Base-by-base conservation (phyloP, 2,113 vertebrate genomes). In the Alaudala cheleensis region DNA sequence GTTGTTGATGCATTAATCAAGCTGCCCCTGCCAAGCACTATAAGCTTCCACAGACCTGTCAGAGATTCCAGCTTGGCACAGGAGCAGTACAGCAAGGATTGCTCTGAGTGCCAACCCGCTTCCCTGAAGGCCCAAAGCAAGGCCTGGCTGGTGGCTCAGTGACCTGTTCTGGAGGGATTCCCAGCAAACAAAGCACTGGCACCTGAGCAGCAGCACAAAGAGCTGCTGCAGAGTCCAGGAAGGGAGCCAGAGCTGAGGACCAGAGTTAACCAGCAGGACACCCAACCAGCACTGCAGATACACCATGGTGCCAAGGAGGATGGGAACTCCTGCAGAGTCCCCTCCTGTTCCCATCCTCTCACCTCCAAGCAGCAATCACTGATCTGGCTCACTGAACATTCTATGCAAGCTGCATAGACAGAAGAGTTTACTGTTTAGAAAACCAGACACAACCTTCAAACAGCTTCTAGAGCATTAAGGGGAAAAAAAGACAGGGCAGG, bases 401-500 rank as follows among this genome's bases (percentile, higher is more conserved):
- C 11, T 0, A 8, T 4, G 14, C 15, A 57, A 73, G 21, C 29
- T 62, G 18, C 17, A 71, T 1, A 4, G 42, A 29, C 2, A 64
- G 24, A 65, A 69, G 47, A 72, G 17, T 24, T 50, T 31, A 17
- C 28, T 51, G 17, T 31, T 88, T 23, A 69, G 31, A 51, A 86
- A 83, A 77, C n/a, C 16, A 49, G 21, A 86, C 2, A 3, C 13
- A 19, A 81, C 34, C 45, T 79, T 81, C 61, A 89, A 85, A 60
- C 11, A 70, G 14, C 47, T 74, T 66, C 51, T 34, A 25, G 15
- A 60, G 21, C 25, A 16, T 21, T 40, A 51, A 28, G 5, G 9
- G 3, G 12, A 0, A 9, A 33, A 74, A 64, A 45, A 50, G 6
- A 9, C 1, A 4, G 5, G 9, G 2, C 6, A 67, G 25, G 19